Conservation (phyloP, 2,113 vertebrate genomes). For the Oryzias curvinotus region DNA sequence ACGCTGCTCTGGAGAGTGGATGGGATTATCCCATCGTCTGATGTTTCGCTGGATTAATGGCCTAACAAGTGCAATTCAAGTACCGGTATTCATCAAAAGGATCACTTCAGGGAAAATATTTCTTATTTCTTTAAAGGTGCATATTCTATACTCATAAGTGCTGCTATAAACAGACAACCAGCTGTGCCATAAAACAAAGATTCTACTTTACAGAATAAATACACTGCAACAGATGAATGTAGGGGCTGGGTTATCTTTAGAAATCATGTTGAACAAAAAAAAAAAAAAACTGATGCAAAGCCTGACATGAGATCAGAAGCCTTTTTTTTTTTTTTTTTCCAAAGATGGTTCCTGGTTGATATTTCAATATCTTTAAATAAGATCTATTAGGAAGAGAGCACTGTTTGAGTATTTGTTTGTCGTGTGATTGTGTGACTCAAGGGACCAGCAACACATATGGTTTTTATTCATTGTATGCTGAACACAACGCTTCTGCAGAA, state of each 20-base stretch:
- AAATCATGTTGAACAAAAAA: constrained; percentile 3
- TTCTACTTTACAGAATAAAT: background rate
- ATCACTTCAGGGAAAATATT: background rate
- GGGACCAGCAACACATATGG: constrained; percentile 4
- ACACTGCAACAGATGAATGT: constrained; percentile 9
- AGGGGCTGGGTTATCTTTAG: constrained; percentile 1
- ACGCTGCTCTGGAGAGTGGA: background rate
- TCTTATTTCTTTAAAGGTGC: constrained; percentile 7
- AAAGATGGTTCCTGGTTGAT: background rate
- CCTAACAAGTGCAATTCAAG: constrained; percentile 5
- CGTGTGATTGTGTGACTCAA: constrained; percentile 21
- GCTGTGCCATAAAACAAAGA: background rate
- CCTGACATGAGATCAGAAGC: constrained; percentile 8
- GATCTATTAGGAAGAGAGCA: background rate
- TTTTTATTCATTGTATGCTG: constrained; percentile 1
- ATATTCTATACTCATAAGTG: constrained; percentile 13
- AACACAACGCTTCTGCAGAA: constrained; percentile 10
- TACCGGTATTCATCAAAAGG: constrained; percentile 18
- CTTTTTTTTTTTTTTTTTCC: constrained; percentile 1
- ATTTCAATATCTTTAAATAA: constrained; percentile 5
- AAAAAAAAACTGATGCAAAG: background rate
- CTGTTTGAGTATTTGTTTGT: background rate
- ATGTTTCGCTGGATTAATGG: background rate
- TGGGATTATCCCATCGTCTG: background rate
- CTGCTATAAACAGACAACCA: constrained; percentile 9